phyloP scores from a whole-genome alignment of 2,113 vertebrate species.

The Rhodinocichla rosea region DNA sequence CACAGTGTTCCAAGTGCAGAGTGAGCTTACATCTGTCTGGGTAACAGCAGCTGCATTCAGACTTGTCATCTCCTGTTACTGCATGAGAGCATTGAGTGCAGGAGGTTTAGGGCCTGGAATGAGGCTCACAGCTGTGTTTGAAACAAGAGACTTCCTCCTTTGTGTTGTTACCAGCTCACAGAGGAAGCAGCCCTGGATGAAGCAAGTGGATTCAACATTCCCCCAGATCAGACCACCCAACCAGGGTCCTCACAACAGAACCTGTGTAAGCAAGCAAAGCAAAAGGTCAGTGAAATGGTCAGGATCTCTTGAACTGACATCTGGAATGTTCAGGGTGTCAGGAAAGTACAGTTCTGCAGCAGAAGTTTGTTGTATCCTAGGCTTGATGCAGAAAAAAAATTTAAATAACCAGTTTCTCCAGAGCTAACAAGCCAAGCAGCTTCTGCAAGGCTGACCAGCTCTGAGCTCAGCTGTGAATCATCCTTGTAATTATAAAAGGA shows the following conservation, averaged over 20 bases:
- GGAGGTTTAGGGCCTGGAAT: neutral
- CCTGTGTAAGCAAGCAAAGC: neutral
- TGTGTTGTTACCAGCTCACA: constrained; percentile 76
- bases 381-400: neutral
- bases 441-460: neutral
- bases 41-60: neutral
- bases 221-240: constrained; percentile 71
- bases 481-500: neutral
- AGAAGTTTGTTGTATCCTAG: neutral
- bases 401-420: neutral
- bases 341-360: neutral
- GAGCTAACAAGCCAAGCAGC: neutral
- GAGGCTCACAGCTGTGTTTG: neutral
- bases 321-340: neutral
- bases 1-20: neutral
- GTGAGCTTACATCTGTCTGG: neutral
- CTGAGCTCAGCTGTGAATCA: neutral
- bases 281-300: constrained; percentile 58
- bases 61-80: neutral
- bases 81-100: neutral
- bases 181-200: constrained; percentile 90
- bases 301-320: neutral
- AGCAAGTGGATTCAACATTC: constrained; percentile 92
- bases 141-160: neutral
- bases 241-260: constrained; percentile 25